phyloP scores from a whole-genome alignment of 92 coral and sea anemone species.

The Paramuricea clavata region DNA sequence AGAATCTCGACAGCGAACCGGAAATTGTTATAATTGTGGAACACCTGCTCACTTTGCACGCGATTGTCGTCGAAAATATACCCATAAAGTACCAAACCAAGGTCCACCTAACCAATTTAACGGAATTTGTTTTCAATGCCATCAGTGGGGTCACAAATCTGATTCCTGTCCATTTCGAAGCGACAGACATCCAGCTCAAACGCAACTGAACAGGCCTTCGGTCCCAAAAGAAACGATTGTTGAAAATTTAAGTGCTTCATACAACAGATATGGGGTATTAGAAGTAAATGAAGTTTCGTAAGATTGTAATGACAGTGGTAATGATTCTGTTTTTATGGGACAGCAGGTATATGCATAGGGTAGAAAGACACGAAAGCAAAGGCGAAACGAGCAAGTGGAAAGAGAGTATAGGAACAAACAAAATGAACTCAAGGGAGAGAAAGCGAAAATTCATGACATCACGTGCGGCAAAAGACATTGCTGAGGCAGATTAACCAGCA shows the following conservation, averaged over 20 bases:
- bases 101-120: conserved; percentile 8
- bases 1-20: neutral
- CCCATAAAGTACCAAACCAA: neutral
- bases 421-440: neutral
- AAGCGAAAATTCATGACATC: neutral
- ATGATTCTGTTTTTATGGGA: neutral
- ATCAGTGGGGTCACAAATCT: conserved; percentile 14
- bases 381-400: neutral
- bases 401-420: neutral
- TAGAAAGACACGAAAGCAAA: conserved; percentile 3
- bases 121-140: neutral
- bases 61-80: neutral
- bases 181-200: neutral
- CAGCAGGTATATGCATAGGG: neutral
- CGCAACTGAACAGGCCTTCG: neutral
- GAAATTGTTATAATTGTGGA: too few relatives aligned
- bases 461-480: neutral
- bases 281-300: neutral
- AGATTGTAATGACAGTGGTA: neutral
- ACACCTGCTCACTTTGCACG: too few relatives aligned
- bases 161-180: neutral
- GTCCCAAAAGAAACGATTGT: neutral
- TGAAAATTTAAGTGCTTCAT: neutral
- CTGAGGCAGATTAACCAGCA: neutral
- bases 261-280: neutral